Evolutionary conservation across 2,888 invertebrate genomes (phyloP), one percentile per base, ranked within the genome.

Genomic region (Notocelia uddmanniana): DNA sequence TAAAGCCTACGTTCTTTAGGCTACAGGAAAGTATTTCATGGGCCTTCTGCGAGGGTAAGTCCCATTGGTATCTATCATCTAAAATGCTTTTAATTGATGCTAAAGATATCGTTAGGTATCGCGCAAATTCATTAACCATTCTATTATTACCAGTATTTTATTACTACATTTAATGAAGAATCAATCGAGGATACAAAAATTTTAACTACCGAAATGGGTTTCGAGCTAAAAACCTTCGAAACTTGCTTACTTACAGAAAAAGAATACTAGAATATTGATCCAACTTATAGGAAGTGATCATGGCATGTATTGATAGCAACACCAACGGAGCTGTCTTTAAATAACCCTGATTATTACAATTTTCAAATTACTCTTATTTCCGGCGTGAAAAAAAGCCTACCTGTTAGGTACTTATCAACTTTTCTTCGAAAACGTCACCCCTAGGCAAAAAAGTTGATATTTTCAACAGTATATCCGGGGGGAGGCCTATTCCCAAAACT

Each of bases 371-470:
- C 8, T 31, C 31, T 8, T 31, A 31, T 31, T 31, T 31, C 8
- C 8, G 8, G 5, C 3, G 5, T 31, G 31, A 31, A 31, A 31
- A 31, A n/a, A n/a, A n/a, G 10, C 34, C 19, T 37, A 34, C 2
- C n/a, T 45, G 34, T 34, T n/a, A 11, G 34, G 34, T 34, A 13
- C 13, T 50, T 18, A 15, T 19, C 15, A 50, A 50, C 31, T 50
- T 62, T 52, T 52, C 34, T 21, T 11, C 0, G 3, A 37, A 52
- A 54, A 31, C 45, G 21, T 13, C 60, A 31, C 19, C n/a, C 34
- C 34, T 34, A 64, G 21, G 58, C 26, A 23, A 57, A 69, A 70
- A 70, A 52, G 41, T 60, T 59, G 15, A 45, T 59, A 68, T 57
- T 60, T 66, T 60, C n/a, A 26, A 34, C 11, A 15, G 26, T 55